Evolutionary conservation across 2,797 vertebrate species (phyloP).

Genomic region (Myiothlypis coronata): DNA sequence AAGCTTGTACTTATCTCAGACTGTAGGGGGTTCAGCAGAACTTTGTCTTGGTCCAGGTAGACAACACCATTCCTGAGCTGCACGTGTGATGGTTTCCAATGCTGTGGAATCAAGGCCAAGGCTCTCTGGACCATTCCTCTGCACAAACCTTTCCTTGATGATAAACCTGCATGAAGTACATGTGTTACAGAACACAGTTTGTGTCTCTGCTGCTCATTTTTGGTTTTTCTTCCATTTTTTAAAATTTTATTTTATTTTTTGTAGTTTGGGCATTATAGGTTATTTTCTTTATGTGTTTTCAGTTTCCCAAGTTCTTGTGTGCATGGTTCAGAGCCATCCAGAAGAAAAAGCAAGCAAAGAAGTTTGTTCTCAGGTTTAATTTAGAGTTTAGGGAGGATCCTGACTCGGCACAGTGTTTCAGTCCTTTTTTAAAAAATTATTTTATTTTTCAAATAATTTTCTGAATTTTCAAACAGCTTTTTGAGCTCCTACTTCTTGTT

Average conservation of each 20-base stretch:
- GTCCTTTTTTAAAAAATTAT: not conserved
- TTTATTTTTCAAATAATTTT: not conserved
- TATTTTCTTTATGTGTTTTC: not conserved
- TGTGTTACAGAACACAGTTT: not conserved
- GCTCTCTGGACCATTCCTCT: not conserved
- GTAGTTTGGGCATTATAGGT: too few relatives aligned
- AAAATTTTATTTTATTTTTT: not conserved
- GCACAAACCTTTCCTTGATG: not conserved
- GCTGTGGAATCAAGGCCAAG: not conserved
- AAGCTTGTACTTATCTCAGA: not conserved
- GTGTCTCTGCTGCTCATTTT: not conserved
- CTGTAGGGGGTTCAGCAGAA: not conserved
- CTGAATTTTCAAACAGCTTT: not conserved
- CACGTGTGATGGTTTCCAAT: rapidly evolving
- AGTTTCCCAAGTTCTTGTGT: not conserved
- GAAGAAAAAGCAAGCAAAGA: not conserved
- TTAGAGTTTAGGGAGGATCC: not conserved
- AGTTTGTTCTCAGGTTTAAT: not conserved
- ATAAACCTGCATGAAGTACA: not conserved
- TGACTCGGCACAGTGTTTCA: not conserved
- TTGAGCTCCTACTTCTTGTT: not conserved
- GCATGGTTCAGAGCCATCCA: not conserved
- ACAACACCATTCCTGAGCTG: not conserved
- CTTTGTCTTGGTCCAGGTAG: not conserved
- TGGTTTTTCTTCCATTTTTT: rapidly evolving